Evolutionary conservation across 2,888 invertebrate species (phyloP).

Genomic region (Stegophylla sp.): DNA sequence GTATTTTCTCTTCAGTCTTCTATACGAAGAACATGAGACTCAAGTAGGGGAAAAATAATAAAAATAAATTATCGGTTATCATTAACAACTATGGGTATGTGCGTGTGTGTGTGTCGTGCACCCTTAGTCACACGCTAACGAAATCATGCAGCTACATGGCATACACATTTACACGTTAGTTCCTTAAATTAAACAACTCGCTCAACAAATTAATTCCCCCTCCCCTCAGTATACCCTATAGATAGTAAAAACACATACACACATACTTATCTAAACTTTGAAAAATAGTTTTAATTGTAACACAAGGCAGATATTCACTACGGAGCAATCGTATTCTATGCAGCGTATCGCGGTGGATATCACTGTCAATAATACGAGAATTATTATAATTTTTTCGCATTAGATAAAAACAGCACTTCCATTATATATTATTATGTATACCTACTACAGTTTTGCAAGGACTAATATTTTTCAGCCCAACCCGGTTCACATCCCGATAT

Average conservation of each 20-base stretch:
- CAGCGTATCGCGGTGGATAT: too few species aligned
- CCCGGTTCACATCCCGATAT: too few species aligned
- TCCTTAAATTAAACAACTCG: background rate
- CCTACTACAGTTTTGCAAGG: too few species aligned
- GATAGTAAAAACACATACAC: background rate
- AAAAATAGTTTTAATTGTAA: background rate
- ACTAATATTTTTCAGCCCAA: too few species aligned
- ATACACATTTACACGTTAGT: background rate
- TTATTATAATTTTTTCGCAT: too few species aligned
- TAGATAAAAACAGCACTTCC: too few species aligned
- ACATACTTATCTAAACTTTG: background rate
- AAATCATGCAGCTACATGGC: background rate
- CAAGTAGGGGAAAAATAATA: background rate
- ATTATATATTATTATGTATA: too few species aligned
- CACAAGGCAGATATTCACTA: background rate
- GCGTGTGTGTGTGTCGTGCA: background rate
- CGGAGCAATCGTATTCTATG: too few species aligned
- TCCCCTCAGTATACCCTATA: background rate
- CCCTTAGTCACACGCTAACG: constrained; percentile 10
- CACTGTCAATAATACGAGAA: too few species aligned
- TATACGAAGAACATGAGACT: background rate
- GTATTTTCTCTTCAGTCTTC: background rate
- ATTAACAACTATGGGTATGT: background rate
- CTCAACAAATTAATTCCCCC: background rate
- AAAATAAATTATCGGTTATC: background rate